Base-by-base conservation (phyloP, 2,888 invertebrate genomes). In the Apoda limacodes region DNA sequence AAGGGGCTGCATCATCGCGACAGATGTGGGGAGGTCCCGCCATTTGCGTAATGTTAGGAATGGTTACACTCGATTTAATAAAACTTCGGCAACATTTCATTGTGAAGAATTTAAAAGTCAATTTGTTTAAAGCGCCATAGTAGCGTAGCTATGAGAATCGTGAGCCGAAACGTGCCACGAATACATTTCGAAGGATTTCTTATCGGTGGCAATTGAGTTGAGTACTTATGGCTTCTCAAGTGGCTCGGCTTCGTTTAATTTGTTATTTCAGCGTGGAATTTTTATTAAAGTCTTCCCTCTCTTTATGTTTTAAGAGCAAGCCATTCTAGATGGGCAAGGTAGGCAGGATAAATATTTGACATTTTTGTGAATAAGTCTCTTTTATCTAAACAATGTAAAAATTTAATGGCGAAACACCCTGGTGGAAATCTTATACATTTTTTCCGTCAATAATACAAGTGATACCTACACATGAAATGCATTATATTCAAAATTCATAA, bases 21-120 rank as follows among this genome's bases (percentile, higher is more conserved):
- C 78, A 78, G 78, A 80, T 76, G 80, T 78, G 70, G 78, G 80
- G 78, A 70, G 76, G 74, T 55, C 62, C 66, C 69, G 68, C 75
- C 78, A 76, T 78, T 78, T 78, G 74, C 76, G 72, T 78, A 78
- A 80, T 75, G 75, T 68, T 61, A 74, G 72, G 72, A 78, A 76
- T 76, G 76, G 78, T 78, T 76, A 76, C 78, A 78, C 76, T 78
- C 80, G 76, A 78, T 80, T 80, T 80, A 80, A 80, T 78, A 80
- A 78, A 80, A 80, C 69, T 78, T 74, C 62, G 62, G 71, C 76
- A 74, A 66, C 75, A 72, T 76, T 78, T 74, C 74, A 72, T 78
- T 76, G 61, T 70, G 68, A 71, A 69, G 75, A 78, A 76, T 78
- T 78, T 76, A 75, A 75, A 72, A 78, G 76, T 75, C 76, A 74